A percentile compares a stretch with the other conserved stretches of the same genome.
Evolutionary conservation across 1,140 invertebrate species (phyloP).

Genomic region (Drosophila seguyi): DNA sequence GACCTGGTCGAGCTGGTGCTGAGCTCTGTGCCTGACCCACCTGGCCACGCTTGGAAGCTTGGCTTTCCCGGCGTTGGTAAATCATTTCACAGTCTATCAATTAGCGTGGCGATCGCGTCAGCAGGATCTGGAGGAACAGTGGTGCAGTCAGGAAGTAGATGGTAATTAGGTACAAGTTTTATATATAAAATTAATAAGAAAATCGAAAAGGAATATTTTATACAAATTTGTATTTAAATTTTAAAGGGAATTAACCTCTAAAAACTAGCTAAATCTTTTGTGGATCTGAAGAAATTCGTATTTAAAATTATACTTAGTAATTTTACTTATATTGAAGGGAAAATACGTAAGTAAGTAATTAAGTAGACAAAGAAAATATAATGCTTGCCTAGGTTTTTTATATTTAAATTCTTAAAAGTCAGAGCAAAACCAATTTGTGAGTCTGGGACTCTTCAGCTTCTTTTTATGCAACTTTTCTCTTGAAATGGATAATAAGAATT

Average conservation of each 20-base stretch:
- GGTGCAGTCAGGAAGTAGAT: not conserved
- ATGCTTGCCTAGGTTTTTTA: too few species aligned
- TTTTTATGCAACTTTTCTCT: too few species aligned
- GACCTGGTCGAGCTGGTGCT: constrained; percentile 14
- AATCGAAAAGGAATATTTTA: not conserved
- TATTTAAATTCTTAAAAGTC: too few species aligned
- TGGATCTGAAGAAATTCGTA: too few species aligned
- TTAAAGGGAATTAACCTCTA: not conserved
- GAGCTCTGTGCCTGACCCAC: constrained; percentile 27
- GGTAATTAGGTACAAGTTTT: not conserved
- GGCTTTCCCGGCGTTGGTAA: constrained; percentile 64
- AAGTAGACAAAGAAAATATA: too few species aligned
- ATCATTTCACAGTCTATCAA: constrained; percentile 83
- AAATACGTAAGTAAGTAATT: too few species aligned
- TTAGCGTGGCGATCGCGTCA: constrained; percentile 67
- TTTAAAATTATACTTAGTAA: too few species aligned
- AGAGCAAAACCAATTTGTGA: too few species aligned
- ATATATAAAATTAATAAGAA: not conserved
- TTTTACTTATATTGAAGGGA: too few species aligned
- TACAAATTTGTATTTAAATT: not conserved
- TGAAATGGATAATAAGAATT: too few species aligned
- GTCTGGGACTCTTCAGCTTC: too few species aligned
- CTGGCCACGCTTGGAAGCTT: constrained; percentile 40
- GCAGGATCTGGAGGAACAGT: constrained; percentile 41
- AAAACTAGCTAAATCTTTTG: too few species aligned